These are phyloP conservation scores for Entomobrya multifasciata DNA, from an alignment of 2,888 invertebrate genomes.

Conservation along the genomic window DNA sequence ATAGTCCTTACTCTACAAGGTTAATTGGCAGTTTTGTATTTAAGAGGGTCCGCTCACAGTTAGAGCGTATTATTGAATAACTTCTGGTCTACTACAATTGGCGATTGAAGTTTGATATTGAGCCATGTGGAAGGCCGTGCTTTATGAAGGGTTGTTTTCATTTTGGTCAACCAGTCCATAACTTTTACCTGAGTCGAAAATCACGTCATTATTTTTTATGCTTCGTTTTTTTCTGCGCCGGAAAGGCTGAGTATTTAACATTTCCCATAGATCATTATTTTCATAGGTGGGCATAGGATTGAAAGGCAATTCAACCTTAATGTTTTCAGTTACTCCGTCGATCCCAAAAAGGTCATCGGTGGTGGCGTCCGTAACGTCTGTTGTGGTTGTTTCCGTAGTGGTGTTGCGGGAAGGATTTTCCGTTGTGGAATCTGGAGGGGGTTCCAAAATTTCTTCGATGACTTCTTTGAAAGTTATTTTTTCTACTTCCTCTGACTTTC, in stretches of 20 bases:
- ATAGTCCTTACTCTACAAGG: background rate
- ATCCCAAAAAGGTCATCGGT: conserved; percentile 4
- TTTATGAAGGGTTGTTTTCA: conserved; percentile 48
- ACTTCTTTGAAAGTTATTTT: conserved; percentile 53
- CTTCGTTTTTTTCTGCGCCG: conserved; percentile 49
- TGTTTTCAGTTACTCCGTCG: conserved; percentile 52
- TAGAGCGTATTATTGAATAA: conserved; percentile 1
- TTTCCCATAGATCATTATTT: conserved; percentile 40
- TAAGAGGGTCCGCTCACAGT: conserved; percentile 2
- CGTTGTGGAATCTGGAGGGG: background rate
- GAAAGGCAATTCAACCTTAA: conserved; percentile 63
- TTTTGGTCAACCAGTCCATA: conserved; percentile 37
- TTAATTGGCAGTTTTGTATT: background rate
- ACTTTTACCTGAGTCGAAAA: conserved; percentile 57
- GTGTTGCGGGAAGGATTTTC: background rate
- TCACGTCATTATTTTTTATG: conserved; percentile 15
- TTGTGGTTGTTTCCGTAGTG: background rate
- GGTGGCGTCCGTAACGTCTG: background rate
- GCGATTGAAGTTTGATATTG: conserved; percentile 24
- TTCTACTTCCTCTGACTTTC: conserved; percentile 27
- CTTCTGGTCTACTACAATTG: background rate
- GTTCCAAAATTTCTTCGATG: conserved; percentile 36
- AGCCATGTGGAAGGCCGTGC: conserved; percentile 56
- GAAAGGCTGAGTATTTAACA: conserved; percentile 26
- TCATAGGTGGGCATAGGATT: conserved; percentile 41